These are phyloP conservation scores for Ataeniobius toweri DNA, from an alignment of 2,797 vertebrate species.

Conservation along the genomic window DNA sequence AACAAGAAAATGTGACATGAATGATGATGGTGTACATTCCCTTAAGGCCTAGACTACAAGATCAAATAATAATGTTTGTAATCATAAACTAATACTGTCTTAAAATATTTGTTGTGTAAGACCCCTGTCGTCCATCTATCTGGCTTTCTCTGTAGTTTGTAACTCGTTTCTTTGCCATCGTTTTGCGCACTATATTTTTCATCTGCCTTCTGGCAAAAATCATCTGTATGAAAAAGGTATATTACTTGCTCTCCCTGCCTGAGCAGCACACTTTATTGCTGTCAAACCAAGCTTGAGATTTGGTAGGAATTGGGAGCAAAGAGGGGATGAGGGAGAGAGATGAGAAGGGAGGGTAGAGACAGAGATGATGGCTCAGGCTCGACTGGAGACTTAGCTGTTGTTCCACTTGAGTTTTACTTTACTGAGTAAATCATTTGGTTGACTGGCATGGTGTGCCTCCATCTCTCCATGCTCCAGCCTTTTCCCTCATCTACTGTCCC, in stretches of 20 bases:
- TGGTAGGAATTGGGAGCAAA: constrained; percentile 65
- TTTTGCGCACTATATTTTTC: constrained; percentile 59
- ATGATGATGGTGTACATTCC: constrained; percentile 15
- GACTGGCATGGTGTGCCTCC: constrained; percentile 53
- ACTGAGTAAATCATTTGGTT: constrained; percentile 76
- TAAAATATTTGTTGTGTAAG: constrained; percentile 31
- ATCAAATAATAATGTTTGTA: constrained; percentile 28
- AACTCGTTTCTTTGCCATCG: constrained; percentile 46
- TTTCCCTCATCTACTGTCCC: constrained; percentile 50
- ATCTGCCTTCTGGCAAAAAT: constrained; percentile 63
- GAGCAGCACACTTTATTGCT: constrained; percentile 72
- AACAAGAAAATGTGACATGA: not conserved
- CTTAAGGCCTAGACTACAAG: not conserved
- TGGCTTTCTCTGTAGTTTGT: constrained; percentile 39
- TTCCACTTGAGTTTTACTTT: constrained; percentile 75
- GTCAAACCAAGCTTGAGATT: constrained; percentile 78
- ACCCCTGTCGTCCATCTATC: constrained; percentile 15
- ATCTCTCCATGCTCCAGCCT: constrained; percentile 6
- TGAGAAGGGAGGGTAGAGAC: constrained; percentile 15
- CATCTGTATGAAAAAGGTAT: constrained; percentile 63
- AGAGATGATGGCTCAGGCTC: constrained; percentile 53
- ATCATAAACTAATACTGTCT: constrained; percentile 11
- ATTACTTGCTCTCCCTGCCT: constrained; percentile 65
- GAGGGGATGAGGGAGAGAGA: constrained; percentile 33
- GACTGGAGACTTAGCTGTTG: constrained; percentile 62